phyloP scores from a whole-genome alignment of 2,888 invertebrate species.

The Timandra comae region DNA sequence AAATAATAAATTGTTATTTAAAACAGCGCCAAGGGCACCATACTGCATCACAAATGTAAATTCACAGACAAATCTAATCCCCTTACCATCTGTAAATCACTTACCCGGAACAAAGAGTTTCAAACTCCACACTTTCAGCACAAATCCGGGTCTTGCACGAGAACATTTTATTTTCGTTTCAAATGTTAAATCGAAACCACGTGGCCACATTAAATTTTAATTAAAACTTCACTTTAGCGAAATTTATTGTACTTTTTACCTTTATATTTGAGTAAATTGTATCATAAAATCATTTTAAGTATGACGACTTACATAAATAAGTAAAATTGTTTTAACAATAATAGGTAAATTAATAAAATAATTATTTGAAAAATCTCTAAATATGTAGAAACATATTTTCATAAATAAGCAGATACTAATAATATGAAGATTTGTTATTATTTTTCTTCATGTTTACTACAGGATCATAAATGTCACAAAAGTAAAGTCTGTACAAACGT shows the following conservation, averaged over 20 bases:
- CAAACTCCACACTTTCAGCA: slow-evolving; percentile 18
- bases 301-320: not conserved
- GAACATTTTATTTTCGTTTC: slow-evolving; percentile 19
- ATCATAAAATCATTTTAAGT: not conserved
- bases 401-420: too few species aligned
- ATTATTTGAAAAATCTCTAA: too few species aligned
- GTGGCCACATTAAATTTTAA: not conserved
- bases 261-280: not conserved
- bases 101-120: slow-evolving; percentile 26
- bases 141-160: slow-evolving; percentile 16
- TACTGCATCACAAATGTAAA: slow-evolving; percentile 16
- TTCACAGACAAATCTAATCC: slow-evolving; percentile 21
- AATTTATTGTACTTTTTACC: too few species aligned
- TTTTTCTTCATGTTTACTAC: too few species aligned
- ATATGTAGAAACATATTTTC: too few species aligned
- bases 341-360: too few species aligned
- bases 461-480: too few species aligned
- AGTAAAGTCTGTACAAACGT: too few species aligned
- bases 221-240: not conserved
- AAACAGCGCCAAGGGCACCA: too few species aligned
- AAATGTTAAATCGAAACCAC: slow-evolving; percentile 12
- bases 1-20: too few species aligned
- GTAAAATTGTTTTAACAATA: not conserved
- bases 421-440: too few species aligned
- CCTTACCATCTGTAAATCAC: slow-evolving; percentile 28